Evolutionary conservation across 2,797 vertebrate genomes (phyloP), one percentile per base, ranked within the genome.

Genomic region (Acrocephalus scirpaceus): DNA sequence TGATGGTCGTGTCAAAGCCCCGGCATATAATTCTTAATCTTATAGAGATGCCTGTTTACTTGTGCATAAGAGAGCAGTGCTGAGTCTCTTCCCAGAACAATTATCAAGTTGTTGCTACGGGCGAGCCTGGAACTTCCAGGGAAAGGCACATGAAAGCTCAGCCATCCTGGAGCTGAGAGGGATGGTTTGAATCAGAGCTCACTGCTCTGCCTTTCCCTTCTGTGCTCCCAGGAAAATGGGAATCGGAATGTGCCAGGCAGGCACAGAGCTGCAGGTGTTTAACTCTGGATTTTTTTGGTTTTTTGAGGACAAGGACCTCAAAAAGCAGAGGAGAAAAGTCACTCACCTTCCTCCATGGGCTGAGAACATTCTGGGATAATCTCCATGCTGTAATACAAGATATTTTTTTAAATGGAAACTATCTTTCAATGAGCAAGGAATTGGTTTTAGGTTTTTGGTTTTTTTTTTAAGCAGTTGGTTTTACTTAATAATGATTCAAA

Each of bases 1-100:
- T 97, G 98, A 98, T 98, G 97, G 95, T 92, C 34, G 96, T 98
- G 97, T 98, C 98, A 98, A 97, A 98, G 97, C 97, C 97, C 97
- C 91, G 95, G 95, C 96, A 97, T 77, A 97, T 97, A 97, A 98
- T 97, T 98, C 97, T 97, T 88, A 93, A 96, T 97, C 96, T 92
- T 95, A 96, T n/a, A 88, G 96, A 97, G 96, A 97, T 96, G 95
- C 78, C 95, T 98, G 95, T 93, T 97, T 96, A 95, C 95, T 97
- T 97, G 94, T 93, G 91, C 96, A 90, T 86, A 96, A 95, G 97
- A 96, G 54, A 81, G 85, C 95, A 81, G 53, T 4, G 96, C 95
- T 50, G 95, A 97, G 93, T 62, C 85, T 91, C 94, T 97, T 97
- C 97, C 95, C 96, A 96, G 90, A 97, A 97, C 85, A 97, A 92